Percentiles rank a stretch among this genome's conserved stretches.
phyloP scores from a whole-genome alignment of 2,888 invertebrate species.

The Pseudococcus jackbeardsleyi region DNA sequence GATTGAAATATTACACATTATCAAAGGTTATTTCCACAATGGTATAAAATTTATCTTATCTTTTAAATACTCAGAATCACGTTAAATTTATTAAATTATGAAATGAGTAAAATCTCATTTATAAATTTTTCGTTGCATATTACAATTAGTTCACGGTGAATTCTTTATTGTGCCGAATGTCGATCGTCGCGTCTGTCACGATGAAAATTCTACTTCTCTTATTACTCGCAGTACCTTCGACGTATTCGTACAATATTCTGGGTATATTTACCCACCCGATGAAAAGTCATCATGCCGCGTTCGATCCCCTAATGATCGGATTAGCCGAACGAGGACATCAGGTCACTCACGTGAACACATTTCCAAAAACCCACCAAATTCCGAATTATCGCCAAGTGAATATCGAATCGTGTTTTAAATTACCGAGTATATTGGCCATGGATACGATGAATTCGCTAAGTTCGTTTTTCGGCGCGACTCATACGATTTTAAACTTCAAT shows the following conservation, averaged over 20 bases:
- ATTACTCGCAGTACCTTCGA: not conserved
- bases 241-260: constrained; percentile 65
- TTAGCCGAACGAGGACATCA: constrained; percentile 68
- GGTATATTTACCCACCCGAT: constrained; percentile 67
- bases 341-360: constrained; percentile 64
- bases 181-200: not conserved
- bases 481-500: constrained; percentile 26
- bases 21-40: not conserved
- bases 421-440: not conserved
- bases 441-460: constrained; percentile 29
- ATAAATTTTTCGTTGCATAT: not conserved
- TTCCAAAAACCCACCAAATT: constrained; percentile 25
- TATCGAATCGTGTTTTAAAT: constrained; percentile 8
- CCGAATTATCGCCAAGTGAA: constrained; percentile 44
- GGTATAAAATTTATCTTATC: constrained; percentile 36
- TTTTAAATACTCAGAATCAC: not conserved
- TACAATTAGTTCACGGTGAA: not conserved
- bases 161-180: not conserved
- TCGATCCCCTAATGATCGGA: constrained; percentile 66
- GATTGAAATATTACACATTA: not conserved
- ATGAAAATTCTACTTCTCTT: constrained; percentile 18
- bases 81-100: not conserved
- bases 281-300: constrained; percentile 67
- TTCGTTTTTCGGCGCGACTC: not conserved
- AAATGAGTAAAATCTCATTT: not conserved